Percentiles rank a stretch among this genome's conserved stretches.
Conservation (phyloP, 1,140 invertebrate species). For the Uloborus diversus region DNA sequence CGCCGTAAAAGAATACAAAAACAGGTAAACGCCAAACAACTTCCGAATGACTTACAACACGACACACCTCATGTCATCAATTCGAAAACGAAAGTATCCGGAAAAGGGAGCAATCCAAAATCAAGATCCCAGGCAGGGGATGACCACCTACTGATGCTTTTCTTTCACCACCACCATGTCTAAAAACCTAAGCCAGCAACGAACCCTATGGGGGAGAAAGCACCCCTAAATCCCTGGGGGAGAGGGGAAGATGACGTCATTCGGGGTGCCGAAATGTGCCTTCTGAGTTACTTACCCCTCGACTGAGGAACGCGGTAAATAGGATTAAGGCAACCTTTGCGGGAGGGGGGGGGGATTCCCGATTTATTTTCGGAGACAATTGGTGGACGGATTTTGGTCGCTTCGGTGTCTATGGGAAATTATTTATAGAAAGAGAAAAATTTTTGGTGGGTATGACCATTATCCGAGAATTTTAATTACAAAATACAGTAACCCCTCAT, state of each 20-base stretch:
- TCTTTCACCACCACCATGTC: neutral
- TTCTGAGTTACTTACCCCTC: conserved; percentile 10
- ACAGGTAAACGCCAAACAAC: too few species aligned
- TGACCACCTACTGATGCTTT: too few species aligned
- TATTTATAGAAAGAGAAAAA: neutral
- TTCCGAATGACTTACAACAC: too few species aligned
- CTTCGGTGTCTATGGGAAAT: neutral
- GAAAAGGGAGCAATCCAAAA: too few species aligned
- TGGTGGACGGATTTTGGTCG: neutral
- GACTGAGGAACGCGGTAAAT: conserved; percentile 13
- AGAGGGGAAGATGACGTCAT: conserved; percentile 4
- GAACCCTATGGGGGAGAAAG: neutral
- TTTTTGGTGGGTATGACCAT: too few species aligned
- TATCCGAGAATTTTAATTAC: too few species aligned
- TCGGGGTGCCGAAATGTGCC: neutral
- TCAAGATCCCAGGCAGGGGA: too few species aligned
- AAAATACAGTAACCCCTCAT: too few species aligned
- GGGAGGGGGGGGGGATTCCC: neutral
- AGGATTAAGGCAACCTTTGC: conserved; percentile 19
- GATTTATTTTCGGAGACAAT: neutral
- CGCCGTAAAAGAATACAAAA: too few species aligned
- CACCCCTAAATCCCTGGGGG: neutral
- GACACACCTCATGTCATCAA: too few species aligned
- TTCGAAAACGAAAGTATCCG: too few species aligned
- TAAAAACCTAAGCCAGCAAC: neutral